Conservation (phyloP, 37 sponge, comb jelly and placozoan species). For the Agelas oroides region DNA sequence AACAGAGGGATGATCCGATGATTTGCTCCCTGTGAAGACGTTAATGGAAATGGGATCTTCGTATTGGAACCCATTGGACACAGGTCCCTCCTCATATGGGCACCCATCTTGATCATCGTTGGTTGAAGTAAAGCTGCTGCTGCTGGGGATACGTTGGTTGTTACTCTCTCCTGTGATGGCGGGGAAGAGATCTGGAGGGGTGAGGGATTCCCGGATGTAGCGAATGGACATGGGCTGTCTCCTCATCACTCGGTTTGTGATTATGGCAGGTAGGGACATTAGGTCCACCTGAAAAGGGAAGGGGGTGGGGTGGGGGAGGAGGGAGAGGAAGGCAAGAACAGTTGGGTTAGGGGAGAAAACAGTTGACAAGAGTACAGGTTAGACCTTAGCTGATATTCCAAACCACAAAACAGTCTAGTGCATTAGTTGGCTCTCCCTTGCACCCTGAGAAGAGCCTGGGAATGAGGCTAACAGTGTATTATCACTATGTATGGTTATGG, state of each 20-base stretch:
- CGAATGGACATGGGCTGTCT: constrained; percentile 54
- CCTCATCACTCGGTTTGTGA: constrained; percentile 46
- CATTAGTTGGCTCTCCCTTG: too few species aligned
- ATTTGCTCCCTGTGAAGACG: neutral
- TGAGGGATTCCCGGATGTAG: constrained; percentile 16
- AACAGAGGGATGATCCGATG: neutral
- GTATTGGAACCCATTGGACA: neutral
- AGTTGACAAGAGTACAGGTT: constrained; percentile 15
- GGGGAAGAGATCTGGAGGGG: neutral
- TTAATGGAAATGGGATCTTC: neutral
- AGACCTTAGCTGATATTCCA: too few species aligned
- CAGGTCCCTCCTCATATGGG: neutral
- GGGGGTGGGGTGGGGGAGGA: too few species aligned
- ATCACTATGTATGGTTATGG: too few species aligned
- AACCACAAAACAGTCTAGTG: too few species aligned
- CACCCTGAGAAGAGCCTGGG: too few species aligned
- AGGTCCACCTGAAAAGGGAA: constrained; percentile 48
- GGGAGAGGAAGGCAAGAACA: neutral
- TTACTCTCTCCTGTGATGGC: neutral
- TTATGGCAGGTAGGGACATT: constrained; percentile 54
- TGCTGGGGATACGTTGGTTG: neutral
- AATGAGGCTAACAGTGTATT: too few species aligned
- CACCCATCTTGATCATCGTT: neutral
- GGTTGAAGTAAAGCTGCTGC: too few species aligned
- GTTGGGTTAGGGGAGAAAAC: neutral